Conservation (phyloP, 2,888 invertebrate genomes). For the Lycophotia porphyrea region DNA sequence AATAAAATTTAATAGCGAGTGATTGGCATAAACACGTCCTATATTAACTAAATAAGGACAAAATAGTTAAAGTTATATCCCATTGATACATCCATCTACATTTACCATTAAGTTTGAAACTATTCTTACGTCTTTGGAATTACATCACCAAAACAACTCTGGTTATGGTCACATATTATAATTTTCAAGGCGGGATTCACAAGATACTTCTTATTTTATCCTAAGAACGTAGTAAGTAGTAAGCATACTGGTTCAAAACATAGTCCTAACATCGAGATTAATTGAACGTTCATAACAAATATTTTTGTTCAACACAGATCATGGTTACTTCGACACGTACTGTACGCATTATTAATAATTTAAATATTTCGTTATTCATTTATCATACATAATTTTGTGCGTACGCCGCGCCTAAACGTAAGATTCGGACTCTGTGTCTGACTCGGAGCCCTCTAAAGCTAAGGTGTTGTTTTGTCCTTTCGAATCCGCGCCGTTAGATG, state of each 20-base stretch:
- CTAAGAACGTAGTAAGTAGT: conserved; percentile 66
- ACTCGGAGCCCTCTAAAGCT: conserved; percentile 86
- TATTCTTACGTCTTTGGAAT: conserved; percentile 90
- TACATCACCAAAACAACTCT: conserved; percentile 89
- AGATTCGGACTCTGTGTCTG: conserved; percentile 89
- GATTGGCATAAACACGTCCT: conserved; percentile 70
- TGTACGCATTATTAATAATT: conserved; percentile 56
- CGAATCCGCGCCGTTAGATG: conserved; percentile 81
- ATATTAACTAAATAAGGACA: conserved; percentile 65
- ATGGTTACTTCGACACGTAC: conserved; percentile 62
- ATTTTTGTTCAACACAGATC: conserved; percentile 65
- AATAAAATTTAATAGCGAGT: conserved; percentile 69
- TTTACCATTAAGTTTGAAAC: conserved; percentile 84
- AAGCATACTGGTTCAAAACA: conserved; percentile 64
- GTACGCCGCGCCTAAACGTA: conserved; percentile 80
- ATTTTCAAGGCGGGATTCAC: conserved; percentile 87
- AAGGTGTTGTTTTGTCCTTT: conserved; percentile 79
- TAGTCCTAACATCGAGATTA: conserved; percentile 61
- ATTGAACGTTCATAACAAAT: conserved; percentile 60
- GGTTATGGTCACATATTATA: conserved; percentile 88
- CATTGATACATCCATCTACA: conserved; percentile 69
- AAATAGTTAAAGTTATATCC: conserved; percentile 64
- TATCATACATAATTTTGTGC: conserved; percentile 63
- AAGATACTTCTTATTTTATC: conserved; percentile 67
- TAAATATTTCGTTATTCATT: conserved; percentile 57